Percentiles rank a stretch among this genome's conserved stretches.
Evolutionary conservation across 1,140 invertebrate genomes (phyloP).

Genomic region (Plectrocnemia conspersa): DNA sequence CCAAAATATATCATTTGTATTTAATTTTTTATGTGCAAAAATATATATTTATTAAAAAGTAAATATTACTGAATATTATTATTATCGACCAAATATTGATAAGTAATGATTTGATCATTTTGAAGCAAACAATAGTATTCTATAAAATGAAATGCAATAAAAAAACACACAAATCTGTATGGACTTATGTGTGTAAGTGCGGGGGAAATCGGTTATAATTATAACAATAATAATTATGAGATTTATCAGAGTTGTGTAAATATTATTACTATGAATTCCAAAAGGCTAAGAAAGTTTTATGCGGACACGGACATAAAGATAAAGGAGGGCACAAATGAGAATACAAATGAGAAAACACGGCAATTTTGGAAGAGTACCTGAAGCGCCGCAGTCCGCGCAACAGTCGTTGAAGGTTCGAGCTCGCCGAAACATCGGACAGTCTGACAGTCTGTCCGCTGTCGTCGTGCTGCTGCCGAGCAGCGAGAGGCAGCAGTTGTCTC

Average conservation of each 20-base stretch:
- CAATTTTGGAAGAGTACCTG: no score
- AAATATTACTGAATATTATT: background rate
- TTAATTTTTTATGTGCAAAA: background rate
- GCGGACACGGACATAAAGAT: no score
- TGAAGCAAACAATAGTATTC: background rate
- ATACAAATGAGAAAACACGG: no score
- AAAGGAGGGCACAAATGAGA: no score
- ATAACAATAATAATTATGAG: background rate
- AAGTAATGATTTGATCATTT: background rate
- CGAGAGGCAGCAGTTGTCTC: no score
- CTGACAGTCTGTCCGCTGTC: no score
- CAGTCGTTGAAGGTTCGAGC: background rate
- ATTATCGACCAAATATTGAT: background rate
- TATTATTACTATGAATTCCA: background rate
- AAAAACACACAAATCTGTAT: background rate
- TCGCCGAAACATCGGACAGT: no score
- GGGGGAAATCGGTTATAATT: background rate
- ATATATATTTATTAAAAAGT: background rate
- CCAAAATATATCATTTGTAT: background rate
- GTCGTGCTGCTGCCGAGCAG: no score
- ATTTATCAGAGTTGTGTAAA: background rate
- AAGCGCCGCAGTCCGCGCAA: constrained; percentile 13
- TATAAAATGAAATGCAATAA: background rate
- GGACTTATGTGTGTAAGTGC: background rate
- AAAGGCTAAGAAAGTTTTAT: no score